Evolutionary conservation across 2,888 invertebrate species (phyloP).

Genomic region (Trissolcus brochymenae): DNA sequence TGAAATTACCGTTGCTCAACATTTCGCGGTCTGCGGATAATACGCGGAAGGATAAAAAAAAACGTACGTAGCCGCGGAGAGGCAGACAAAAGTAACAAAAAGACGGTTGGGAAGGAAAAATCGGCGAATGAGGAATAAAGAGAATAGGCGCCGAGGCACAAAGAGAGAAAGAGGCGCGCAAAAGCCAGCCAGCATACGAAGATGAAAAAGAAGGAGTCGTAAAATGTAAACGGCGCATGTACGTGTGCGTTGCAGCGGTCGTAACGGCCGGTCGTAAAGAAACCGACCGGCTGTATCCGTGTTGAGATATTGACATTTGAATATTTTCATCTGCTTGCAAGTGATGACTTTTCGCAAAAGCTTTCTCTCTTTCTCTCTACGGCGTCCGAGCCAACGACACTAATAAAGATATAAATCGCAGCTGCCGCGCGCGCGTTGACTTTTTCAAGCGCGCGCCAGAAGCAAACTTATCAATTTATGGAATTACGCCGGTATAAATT

Average conservation of each 20-base stretch:
- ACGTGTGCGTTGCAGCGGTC: constrained; percentile 62
- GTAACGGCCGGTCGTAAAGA: constrained; percentile 67
- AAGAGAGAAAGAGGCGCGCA: constrained; percentile 44
- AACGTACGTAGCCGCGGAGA: no score
- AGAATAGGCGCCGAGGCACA: constrained; percentile 44
- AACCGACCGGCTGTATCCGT: constrained; percentile 61
- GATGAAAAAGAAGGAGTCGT: constrained; percentile 61
- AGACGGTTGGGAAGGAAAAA: constrained; percentile 10
- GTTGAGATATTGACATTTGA: constrained; percentile 66
- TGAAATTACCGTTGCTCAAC: no score
- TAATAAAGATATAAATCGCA: constrained; percentile 57
- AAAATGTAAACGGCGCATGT: constrained; percentile 67
- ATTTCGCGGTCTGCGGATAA: no score
- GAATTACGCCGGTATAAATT: constrained; percentile 51
- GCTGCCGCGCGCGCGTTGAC: constrained; percentile 11
- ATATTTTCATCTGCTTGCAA: constrained; percentile 65
- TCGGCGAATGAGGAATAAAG: constrained; percentile 33
- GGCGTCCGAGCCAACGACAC: constrained; percentile 41
- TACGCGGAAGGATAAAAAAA: no score
- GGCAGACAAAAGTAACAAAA: constrained; percentile 7
- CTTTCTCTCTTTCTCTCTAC: neutral
- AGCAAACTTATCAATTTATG: constrained; percentile 52
- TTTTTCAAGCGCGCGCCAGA: constrained; percentile 29
- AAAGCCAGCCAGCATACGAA: constrained; percentile 41
- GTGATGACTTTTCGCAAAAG: constrained; percentile 54